Conservation (phyloP, 2,888 invertebrate genomes). For the Standfussiana lucernea region DNA sequence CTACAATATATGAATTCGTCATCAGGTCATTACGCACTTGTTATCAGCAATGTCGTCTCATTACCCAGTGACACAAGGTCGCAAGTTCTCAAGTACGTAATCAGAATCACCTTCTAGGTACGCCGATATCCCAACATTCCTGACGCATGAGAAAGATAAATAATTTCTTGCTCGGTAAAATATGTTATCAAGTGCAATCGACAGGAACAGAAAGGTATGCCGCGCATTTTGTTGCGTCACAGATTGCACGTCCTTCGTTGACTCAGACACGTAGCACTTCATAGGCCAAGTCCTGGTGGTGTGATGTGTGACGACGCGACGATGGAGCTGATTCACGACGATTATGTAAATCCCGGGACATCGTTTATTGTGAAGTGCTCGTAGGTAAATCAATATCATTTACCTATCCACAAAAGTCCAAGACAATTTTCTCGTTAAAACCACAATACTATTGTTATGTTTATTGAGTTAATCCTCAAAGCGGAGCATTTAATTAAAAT, state of each 20-base stretch:
- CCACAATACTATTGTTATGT: slow-evolving; percentile 1
- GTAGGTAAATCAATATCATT: slow-evolving; percentile 2
- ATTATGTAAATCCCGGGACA: slow-evolving; percentile 14
- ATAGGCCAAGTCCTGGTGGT: slow-evolving; percentile 63
- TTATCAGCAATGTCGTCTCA: background rate
- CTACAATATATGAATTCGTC: background rate
- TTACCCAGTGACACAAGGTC: background rate
- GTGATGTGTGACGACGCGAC: slow-evolving; percentile 68
- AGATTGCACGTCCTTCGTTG: slow-evolving; percentile 63
- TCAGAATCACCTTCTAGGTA: slow-evolving; percentile 12
- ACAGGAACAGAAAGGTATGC: slow-evolving; percentile 72
- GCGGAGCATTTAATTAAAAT: slow-evolving; percentile 17
- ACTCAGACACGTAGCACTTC: slow-evolving; percentile 63
- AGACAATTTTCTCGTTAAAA: background rate
- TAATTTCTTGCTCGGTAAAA: slow-evolving; percentile 46
- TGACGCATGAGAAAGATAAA: slow-evolving; percentile 54
- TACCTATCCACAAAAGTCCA: background rate
- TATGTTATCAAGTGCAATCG: slow-evolving; percentile 58
- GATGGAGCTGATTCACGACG: slow-evolving; percentile 34
- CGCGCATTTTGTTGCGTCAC: slow-evolving; percentile 69
- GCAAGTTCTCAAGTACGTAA: slow-evolving; percentile 8
- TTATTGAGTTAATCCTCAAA: slow-evolving; percentile 16
- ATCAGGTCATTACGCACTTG: background rate
- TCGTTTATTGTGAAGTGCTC: slow-evolving; percentile 1
- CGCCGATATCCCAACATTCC: slow-evolving; percentile 54